Percentiles rank a stretch among this genome's conserved stretches.
phyloP scores from a whole-genome alignment of 2,888 invertebrate species.

The Eristalinus aeneus region DNA sequence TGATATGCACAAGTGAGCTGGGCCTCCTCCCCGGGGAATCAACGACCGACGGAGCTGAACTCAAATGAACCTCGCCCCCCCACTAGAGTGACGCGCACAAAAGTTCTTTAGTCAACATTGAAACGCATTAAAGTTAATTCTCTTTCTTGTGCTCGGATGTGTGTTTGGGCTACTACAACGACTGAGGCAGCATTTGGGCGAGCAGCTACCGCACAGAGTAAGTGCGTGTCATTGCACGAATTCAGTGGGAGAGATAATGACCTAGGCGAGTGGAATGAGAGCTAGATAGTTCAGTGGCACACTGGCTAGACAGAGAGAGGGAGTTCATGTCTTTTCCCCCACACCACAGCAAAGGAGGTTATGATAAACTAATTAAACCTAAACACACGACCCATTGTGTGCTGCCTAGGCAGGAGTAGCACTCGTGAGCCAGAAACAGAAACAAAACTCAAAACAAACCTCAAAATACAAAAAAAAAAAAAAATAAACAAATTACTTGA shows the following conservation, averaged over 20 bases:
- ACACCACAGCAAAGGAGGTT: constrained; percentile 19
- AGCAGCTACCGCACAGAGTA: constrained; percentile 21
- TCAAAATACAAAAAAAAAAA: constrained; percentile 38
- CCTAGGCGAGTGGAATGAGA: constrained; percentile 31
- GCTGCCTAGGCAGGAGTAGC: constrained; percentile 38
- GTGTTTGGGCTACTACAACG: constrained; percentile 11
- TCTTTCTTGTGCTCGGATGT: constrained; percentile 4
- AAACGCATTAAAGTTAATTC: constrained; percentile 20
- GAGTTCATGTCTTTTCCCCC: not conserved
- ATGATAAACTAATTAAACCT: constrained; percentile 68
- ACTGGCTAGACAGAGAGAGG: not conserved
- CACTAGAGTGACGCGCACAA: not conserved
- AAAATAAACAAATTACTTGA: constrained; percentile 53
- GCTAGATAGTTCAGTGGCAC: constrained; percentile 26
- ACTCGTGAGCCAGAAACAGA: not conserved
- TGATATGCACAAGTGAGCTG: not conserved
- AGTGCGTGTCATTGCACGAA: constrained; percentile 53
- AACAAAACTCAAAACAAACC: constrained; percentile 20
- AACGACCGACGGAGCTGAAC: constrained; percentile 19
- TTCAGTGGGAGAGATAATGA: constrained; percentile 41
- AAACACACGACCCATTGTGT: constrained; percentile 54
- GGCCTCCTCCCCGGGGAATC: not conserved
- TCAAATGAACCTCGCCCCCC: constrained; percentile 26
- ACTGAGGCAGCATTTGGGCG: not conserved
- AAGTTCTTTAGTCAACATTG: not conserved